A percentile compares a stretch with the other conserved stretches of the same genome.
Evolutionary conservation across 1,140 invertebrate genomes (phyloP).

Genomic region (Leptopilina boulardi): DNA sequence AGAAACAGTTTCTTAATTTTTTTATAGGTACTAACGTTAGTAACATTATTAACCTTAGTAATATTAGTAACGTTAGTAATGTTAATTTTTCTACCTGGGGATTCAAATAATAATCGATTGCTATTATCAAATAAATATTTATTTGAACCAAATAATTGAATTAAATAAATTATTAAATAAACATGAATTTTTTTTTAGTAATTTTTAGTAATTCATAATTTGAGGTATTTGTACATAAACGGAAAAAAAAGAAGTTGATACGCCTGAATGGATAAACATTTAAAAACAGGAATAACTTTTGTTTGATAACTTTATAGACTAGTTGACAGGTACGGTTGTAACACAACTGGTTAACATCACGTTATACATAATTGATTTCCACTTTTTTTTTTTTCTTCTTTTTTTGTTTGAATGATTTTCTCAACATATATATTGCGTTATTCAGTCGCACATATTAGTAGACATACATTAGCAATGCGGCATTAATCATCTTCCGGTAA

Average conservation of each 20-base stretch:
- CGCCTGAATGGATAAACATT: not conserved
- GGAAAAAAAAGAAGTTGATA: not conserved
- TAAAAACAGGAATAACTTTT: not conserved
- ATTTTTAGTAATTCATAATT: too few species aligned
- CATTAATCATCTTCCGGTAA: constrained; percentile 18
- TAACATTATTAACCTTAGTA: too few species aligned
- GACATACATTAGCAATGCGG: not conserved
- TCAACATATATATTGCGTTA: not conserved
- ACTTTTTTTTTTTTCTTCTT: not conserved
- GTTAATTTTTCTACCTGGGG: too few species aligned
- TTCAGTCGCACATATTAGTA: constrained; percentile 1
- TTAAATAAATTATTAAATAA: too few species aligned
- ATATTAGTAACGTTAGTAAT: too few species aligned
- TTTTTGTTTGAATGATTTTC: not conserved
- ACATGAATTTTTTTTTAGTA: too few species aligned
- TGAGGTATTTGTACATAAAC: too few species aligned
- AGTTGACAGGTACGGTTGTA: not conserved
- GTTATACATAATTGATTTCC: constrained; percentile 29
- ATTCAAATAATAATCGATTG: too few species aligned
- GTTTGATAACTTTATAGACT: constrained; percentile 4
- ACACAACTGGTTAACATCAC: not conserved
- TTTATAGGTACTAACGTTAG: too few species aligned
- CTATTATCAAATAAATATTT: too few species aligned
- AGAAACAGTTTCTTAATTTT: too few species aligned
- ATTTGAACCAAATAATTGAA: too few species aligned